Conservation (phyloP, 2,888 invertebrate genomes). For the Steinernema scapterisci region DNA sequence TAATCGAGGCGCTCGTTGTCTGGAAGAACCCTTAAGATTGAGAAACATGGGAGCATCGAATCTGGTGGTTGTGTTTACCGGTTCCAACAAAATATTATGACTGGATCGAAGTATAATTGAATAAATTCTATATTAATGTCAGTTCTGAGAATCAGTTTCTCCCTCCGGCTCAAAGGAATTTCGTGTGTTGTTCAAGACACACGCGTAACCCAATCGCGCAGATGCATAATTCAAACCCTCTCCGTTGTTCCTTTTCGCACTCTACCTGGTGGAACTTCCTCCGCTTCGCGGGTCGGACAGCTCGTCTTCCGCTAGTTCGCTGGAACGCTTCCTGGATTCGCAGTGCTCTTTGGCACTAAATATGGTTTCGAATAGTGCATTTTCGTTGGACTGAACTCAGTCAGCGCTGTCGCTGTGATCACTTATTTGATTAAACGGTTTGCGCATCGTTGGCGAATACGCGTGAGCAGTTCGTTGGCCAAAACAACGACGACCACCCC, state of each 20-base stretch:
- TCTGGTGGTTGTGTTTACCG: no score
- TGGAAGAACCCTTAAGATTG: no score
- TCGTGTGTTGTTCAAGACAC: background rate
- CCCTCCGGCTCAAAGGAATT: no score
- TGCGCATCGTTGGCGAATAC: slow-evolving; percentile 14
- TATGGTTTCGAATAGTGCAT: slow-evolving; percentile 5
- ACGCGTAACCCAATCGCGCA: slow-evolving; percentile 10
- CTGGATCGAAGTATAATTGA: no score
- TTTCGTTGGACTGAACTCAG: background rate
- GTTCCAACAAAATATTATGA: no score
- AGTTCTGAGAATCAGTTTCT: no score
- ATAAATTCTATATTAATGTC: no score
- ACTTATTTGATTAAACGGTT: slow-evolving; percentile 33
- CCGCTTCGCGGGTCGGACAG: background rate
- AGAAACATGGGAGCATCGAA: no score
- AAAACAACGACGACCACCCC: slow-evolving; percentile 14
- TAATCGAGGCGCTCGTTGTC: no score
- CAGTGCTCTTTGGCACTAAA: background rate
- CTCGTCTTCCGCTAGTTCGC: background rate
- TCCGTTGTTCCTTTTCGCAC: background rate
- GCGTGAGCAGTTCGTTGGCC: slow-evolving; percentile 18
- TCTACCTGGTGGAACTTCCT: slow-evolving; percentile 2
- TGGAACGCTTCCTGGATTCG: background rate
- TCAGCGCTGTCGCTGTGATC: slow-evolving; percentile 13
- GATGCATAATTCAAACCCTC: slow-evolving; percentile 17